Evolutionary conservation across 2,113 vertebrate species (phyloP), one percentile per base, ranked within the genome.

Genomic region (Lampris megalopsis): DNA sequence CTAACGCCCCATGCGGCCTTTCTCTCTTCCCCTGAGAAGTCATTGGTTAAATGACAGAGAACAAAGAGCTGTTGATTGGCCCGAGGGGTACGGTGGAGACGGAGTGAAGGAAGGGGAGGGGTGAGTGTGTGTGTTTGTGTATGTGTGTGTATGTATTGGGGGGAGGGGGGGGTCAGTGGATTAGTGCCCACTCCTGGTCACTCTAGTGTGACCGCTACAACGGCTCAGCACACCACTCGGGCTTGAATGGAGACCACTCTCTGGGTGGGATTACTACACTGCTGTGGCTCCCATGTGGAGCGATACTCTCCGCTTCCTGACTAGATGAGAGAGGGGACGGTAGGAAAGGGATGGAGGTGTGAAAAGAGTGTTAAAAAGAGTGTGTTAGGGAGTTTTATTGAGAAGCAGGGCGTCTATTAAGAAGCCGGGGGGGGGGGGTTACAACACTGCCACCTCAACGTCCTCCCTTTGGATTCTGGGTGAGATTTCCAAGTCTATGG

Each of bases 11-110:
- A 76, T 68, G 82, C n/a, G 11, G 76, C 68, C 75, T 81, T 86
- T 86, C 75, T 80, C 63, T 75, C 64, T 58, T 50, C 50, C 59
- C 50, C 73, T 3, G 62, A 77, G 73, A 75, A 85, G 84, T 75
- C 86, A 84, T 71, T 86, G 89, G 81, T 91, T 91, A 92, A 89
- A 79, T 90, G 89, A 88, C 83, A 77, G 79, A 71, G 87, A 92
- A 93, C 88, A 93, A 93, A 89, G 82, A 83, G 49, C 74, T 85
- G 88, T 83, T 91, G 89, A 91, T 92, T 89, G 89, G 86, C 74
- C 67, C 73, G 11, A 24, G 36, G 71, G 84, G 73, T 83, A 61
- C 38, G 24, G 63, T 40, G 49, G 66, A 82, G 84, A 75, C 54
- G 78, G 76, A 69, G 77, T 73, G 78, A 57, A 41, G 40, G 59